These are phyloP conservation scores for Hyalella azteca DNA, from an alignment of 2,888 invertebrate genomes.

Conservation along the genomic window DNA sequence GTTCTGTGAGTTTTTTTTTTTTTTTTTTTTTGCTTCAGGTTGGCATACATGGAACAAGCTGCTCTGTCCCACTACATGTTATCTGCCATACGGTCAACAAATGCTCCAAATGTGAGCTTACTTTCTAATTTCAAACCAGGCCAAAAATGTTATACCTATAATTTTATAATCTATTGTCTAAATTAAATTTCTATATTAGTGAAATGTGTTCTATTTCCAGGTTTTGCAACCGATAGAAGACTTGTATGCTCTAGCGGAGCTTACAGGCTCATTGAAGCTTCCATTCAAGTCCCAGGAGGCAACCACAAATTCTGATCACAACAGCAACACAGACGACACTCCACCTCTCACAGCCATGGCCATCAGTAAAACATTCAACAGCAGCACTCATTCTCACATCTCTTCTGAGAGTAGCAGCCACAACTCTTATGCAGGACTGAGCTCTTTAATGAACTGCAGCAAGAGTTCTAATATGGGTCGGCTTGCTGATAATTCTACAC, in stretches of 20 bases:
- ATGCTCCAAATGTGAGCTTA: background rate
- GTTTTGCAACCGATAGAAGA: background rate
- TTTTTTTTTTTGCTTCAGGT: background rate
- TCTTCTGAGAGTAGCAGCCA: background rate
- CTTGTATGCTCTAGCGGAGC: background rate
- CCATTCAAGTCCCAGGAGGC: background rate
- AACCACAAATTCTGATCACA: background rate
- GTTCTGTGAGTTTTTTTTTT: too few species aligned
- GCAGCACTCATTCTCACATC: too few species aligned
- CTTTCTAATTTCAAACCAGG: background rate
- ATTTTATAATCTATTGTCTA: background rate
- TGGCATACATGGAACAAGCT: background rate
- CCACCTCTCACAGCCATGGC: too few species aligned
- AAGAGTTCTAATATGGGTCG: background rate
- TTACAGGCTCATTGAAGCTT: background rate
- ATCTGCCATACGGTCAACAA: background rate
- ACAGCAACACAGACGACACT: background rate
- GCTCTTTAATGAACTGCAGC: background rate
- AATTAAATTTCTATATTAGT: background rate
- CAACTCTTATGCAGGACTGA: background rate
- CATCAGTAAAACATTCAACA: too few species aligned
- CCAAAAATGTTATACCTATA: background rate
- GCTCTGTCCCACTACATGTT: constrained; percentile 17
- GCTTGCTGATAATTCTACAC: background rate
- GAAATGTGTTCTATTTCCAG: background rate